Evolutionary conservation across 1,140 invertebrate species (phyloP), one percentile per base, ranked within the genome.

Genomic region (Tenebrio molitor): DNA sequence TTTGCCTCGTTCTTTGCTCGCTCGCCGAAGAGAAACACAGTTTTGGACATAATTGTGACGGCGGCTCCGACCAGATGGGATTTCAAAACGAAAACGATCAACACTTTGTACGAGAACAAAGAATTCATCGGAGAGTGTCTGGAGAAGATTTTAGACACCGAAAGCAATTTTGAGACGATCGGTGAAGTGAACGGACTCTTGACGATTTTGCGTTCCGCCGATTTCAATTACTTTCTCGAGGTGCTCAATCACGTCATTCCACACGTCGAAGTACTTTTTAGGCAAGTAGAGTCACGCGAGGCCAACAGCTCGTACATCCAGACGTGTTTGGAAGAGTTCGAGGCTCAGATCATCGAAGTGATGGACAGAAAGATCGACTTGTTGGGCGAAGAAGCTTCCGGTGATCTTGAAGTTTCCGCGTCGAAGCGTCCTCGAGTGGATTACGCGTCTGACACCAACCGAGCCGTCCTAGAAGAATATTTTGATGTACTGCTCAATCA

Each of bases 201-300:
- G 41, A 44, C 69, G 17, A 34, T 39, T 58, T 41, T 75, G 34
- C 23, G 72, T 29, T 70, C 69, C 29, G 65, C 67, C 34, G 16
- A 75, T 41, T 41, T 41, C n/a, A 41, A 41, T 41, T 41, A 10
- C 12, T 14, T 41, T 3, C 12, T 77, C 15, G 53, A 50, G 4
- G 41, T 69, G 36, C 73, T 77, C 39, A 62, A 71, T 50, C 46
- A 73, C 63, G 67, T 77, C 14, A 70, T 75, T 17, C 76, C 73
- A 4, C 67, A 70, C 8, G 74, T 71, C 2, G 36, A 41, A 10
- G 36, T 12, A 12, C 36, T 41, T 7, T 41, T 41, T 2, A 53
- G 65, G 1, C 29, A 42, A 25, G 5, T 76, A 3, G 68, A 76
- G 41, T 36, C 39, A 29, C 44, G 50, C 33, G 42, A 44, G 19